Conservation (phyloP, 2,888 invertebrate genomes). For the Lamellibrachia satsuma region DNA sequence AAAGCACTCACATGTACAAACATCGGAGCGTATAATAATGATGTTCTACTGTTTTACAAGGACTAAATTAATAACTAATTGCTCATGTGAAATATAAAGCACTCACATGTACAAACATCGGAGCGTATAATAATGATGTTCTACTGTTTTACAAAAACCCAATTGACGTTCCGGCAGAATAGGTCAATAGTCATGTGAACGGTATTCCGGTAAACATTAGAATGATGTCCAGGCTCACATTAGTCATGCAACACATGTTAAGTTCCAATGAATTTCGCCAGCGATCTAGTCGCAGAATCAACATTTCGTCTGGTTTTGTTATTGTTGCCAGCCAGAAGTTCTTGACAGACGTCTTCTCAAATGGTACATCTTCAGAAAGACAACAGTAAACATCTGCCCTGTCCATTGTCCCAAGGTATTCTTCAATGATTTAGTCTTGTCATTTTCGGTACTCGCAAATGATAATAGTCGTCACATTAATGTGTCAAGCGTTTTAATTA, state of each 20-base stretch:
- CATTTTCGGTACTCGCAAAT: background rate
- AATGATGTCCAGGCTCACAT: background rate
- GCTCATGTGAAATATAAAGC: background rate
- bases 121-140: background rate
- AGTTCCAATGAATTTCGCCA: background rate
- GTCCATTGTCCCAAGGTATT: no score
- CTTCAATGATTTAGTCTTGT: no score
- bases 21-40: background rate
- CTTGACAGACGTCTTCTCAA: background rate
- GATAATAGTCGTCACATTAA: background rate
- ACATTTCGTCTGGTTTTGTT: background rate
- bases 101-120: background rate
- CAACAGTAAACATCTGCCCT: background rate
- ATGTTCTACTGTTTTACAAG: no score
- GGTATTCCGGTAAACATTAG: background rate
- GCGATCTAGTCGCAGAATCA: background rate
- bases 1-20: background rate
- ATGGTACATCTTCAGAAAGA: background rate
- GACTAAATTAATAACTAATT: background rate
- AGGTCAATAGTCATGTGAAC: background rate
- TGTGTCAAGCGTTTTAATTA: background rate
- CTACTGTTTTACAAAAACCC: no score
- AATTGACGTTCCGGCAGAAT: background rate
- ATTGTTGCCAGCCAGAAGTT: background rate
- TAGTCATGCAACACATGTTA: background rate